Percentiles rank a stretch among this genome's conserved stretches.
phyloP scores from a whole-genome alignment of 2,113 vertebrate species.

The Isurus oxyrinchus region DNA sequence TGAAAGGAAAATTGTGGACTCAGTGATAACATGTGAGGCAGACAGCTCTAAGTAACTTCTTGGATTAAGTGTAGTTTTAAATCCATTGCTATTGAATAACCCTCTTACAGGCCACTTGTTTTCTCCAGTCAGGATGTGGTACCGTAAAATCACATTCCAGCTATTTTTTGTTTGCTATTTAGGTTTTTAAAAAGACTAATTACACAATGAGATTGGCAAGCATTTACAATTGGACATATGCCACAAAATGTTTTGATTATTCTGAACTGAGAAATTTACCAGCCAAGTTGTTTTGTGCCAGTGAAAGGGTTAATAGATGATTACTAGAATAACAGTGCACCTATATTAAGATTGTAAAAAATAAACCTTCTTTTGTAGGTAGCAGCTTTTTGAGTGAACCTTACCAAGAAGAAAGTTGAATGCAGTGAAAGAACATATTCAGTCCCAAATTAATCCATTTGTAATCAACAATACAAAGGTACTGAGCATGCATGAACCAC shows the following conservation, averaged over 20 bases:
- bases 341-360: background rate
- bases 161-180: background rate
- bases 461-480: slow-evolving; percentile 33
- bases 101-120: slow-evolving; percentile 14
- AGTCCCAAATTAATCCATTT: slow-evolving; percentile 28
- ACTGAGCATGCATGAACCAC: slow-evolving; percentile 45
- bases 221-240: background rate
- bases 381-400: background rate
- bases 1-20: slow-evolving; percentile 5
- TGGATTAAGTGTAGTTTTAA: slow-evolving; percentile 31
- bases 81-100: slow-evolving; percentile 3
- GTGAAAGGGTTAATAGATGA: slow-evolving; percentile 20
- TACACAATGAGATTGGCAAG: background rate
- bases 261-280: background rate
- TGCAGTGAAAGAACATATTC: slow-evolving; percentile 23
- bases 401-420: slow-evolving; percentile 12
- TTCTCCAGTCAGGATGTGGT: background rate
- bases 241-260: background rate
- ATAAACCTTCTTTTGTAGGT: background rate
- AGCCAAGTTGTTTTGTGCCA: background rate
- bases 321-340: slow-evolving; percentile 19
- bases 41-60: slow-evolving; percentile 7
- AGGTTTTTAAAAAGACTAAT: background rate
- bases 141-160: background rate
- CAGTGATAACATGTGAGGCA: background rate